Conservation (phyloP, 2,113 vertebrate species). For the Coptodon rendalli region DNA sequence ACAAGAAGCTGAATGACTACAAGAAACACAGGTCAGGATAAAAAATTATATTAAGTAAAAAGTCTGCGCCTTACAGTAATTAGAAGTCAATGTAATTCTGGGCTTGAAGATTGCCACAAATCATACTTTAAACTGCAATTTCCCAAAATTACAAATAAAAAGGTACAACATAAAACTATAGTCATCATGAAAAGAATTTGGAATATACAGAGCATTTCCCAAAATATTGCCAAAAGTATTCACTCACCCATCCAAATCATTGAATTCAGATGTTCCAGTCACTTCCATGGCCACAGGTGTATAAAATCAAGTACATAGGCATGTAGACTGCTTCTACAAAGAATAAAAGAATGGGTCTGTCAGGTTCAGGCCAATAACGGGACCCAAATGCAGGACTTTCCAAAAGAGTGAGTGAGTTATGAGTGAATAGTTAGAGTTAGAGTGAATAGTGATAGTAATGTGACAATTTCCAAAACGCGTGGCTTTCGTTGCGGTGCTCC, state of each 20-base stretch:
- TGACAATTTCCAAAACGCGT: neutral
- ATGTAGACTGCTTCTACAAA: neutral
- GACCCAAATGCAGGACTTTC: neutral
- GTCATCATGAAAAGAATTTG: neutral
- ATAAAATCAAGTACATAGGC: neutral
- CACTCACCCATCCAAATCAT: neutral
- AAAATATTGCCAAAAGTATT: neutral
- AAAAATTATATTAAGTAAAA: neutral
- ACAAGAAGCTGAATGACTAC: constrained; percentile 96
- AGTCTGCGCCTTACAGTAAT: neutral
- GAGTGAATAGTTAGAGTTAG: too few relatives aligned
- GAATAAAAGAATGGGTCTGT: neutral
- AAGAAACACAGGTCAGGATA: constrained; percentile 77
- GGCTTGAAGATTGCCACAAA: neutral
- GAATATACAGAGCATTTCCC: neutral
- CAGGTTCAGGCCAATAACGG: neutral
- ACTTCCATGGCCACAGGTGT: neutral
- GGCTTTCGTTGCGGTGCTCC: neutral
- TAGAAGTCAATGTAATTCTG: neutral
- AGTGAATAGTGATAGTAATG: neutral
- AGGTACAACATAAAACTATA: neutral
- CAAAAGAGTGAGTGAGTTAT: neutral
- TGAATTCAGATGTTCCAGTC: neutral
- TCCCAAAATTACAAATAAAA: neutral
- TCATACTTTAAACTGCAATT: neutral